These are phyloP conservation scores for Neotoma lepida DNA, from an alignment of 2,113 vertebrate species.

Conservation along the genomic window DNA sequence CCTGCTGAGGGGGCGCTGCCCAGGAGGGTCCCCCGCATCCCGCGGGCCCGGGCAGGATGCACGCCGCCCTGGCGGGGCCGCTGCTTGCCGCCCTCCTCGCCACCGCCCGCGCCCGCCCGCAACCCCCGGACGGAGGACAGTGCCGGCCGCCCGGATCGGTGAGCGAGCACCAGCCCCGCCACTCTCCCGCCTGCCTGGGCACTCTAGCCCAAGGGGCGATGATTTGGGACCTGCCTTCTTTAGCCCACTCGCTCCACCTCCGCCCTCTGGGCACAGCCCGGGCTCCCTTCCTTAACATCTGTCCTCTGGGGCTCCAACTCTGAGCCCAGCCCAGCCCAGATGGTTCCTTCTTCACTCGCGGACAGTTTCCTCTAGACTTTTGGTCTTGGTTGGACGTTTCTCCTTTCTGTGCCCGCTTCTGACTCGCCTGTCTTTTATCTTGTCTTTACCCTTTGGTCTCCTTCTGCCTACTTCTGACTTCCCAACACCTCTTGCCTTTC, in stretches of 20 bases:
- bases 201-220: conserved; percentile 22
- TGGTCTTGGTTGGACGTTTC: not conserved
- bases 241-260: conserved; percentile 36
- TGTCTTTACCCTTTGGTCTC: not conserved
- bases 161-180: conserved; percentile 77
- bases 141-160: conserved; percentile 82
- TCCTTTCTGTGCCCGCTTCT: not conserved
- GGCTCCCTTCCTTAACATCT: not conserved
- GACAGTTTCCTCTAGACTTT: conserved; percentile 34
- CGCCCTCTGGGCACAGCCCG: not conserved
- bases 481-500: not conserved
- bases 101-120: conserved; percentile 75
- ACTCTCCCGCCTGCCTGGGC: conserved; percentile 64
- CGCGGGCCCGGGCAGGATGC: conserved; percentile 77
- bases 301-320: not conserved
- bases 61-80: conserved; percentile 77
- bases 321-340: not conserved
- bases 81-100: conserved; percentile 77
- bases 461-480: not conserved
- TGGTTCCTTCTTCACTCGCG: not conserved
- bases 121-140: conserved; percentile 79
- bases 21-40: conserved; percentile 68
- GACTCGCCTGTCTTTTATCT: not conserved
- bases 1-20: conserved; percentile 69
- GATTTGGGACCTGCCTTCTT: conserved; percentile 47